These are phyloP conservation scores for Actinemys pallida DNA, from an alignment of 2,113 vertebrate genomes.

Conservation along the genomic window DNA sequence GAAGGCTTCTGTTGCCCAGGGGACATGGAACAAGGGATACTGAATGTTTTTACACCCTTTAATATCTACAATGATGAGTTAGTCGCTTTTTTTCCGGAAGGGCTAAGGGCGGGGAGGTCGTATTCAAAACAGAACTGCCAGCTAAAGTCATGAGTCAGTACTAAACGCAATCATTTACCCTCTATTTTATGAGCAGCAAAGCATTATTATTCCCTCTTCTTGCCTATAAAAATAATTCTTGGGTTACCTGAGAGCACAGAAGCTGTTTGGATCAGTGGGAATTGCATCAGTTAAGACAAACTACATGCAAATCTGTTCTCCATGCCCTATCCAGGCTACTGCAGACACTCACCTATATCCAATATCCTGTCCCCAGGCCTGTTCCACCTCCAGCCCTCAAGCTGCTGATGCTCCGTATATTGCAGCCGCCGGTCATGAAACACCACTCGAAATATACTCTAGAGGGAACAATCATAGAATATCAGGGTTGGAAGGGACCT, in stretches of 20 bases:
- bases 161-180: not conserved
- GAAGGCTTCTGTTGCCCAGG: not conserved
- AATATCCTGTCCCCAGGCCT: conserved; percentile 95
- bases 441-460: conserved; percentile 98
- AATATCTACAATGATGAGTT: not conserved
- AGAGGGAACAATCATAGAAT: not conserved
- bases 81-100: not conserved
- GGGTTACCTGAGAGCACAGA: not conserved
- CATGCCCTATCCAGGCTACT: not conserved
- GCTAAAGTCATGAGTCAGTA: not conserved
- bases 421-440: conserved; percentile 96
- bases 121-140: not conserved
- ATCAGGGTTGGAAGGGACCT: too few relatives aligned
- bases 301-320: not conserved
- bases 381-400: conserved; percentile 99
- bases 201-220: not conserved
- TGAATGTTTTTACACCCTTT: not conserved
- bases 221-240: not conserved
- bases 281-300: not conserved
- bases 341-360: conserved; percentile 88
- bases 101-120: not conserved
- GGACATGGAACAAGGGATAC: not conserved
- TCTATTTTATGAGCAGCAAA: not conserved
- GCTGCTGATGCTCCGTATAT: conserved; percentile 97
- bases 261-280: not conserved